phyloP scores from a whole-genome alignment of 2,888 invertebrate species.

The Habrosyne pyritoides region DNA sequence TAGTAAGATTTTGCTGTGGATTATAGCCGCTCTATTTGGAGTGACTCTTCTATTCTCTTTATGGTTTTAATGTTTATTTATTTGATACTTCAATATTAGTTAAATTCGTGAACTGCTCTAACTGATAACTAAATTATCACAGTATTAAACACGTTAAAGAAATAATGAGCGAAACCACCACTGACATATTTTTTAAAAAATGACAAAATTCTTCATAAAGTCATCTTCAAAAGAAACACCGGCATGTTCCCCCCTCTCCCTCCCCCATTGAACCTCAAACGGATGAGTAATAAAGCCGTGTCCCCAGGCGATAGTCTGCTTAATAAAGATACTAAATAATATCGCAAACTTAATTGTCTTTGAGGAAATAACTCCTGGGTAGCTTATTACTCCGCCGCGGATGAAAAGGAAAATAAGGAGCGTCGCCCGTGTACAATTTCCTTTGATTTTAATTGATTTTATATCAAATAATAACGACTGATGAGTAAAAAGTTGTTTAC shows the following conservation, averaged over 20 bases:
- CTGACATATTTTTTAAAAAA: background rate
- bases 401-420: slow-evolving; percentile 2
- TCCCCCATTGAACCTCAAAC: background rate
- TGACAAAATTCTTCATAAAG: background rate
- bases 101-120: no score
- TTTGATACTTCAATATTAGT: no score
- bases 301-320: background rate
- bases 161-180: background rate
- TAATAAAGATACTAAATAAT: slow-evolving; percentile 4
- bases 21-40: background rate
- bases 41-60: no score
- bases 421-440: background rate
- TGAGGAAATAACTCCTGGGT: slow-evolving; percentile 2
- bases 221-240: background rate
- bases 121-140: background rate
- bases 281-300: background rate
- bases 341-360: slow-evolving; percentile 3
- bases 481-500: background rate
- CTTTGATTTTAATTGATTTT: slow-evolving; percentile 6
- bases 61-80: no score
- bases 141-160: background rate
- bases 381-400: background rate
- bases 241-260: background rate
- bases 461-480: background rate
- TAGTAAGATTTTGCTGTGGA: background rate